Base-by-base conservation (phyloP, 2,888 invertebrate genomes). In the Acleris laterana region DNA sequence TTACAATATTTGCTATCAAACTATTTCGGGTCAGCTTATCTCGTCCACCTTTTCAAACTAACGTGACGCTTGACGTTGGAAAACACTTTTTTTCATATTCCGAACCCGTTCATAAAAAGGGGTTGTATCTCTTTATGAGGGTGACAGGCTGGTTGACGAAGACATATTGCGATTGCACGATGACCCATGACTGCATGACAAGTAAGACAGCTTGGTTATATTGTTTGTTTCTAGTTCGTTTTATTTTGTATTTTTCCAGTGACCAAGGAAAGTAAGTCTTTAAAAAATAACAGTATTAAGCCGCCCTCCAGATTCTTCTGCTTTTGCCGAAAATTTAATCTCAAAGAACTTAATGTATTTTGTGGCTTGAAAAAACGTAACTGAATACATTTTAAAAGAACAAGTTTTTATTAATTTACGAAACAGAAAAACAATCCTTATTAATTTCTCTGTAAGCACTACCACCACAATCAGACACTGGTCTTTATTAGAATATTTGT, bases 71-170 rank as follows among this genome's bases (percentile, higher is more conserved):
- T 55, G 48, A 46, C 42, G 60, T 61, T 19, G 50, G 51, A 20
- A 28, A 49, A 51, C 50, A 42, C 20, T 19, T 28, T 56, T 9
- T 16, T 50, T 75, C 76, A 74, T 70, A 68, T 69, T 65, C 68
- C 55, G 50, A 68, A 62, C 69, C 69, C 73, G 70, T 73, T 70
- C 58, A 71, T 73, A 68, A 74, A 38, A 78, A 79, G 80, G 78
- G 75, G 75, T 76, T 77, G 77, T 84, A 78, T 83, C 78, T 82
- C 78, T 84, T 77, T 82, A 84, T 78, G 79, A 77, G 80, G 76
- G 76, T 78, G 82, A 79, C 84, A 82, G 78, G 79, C 84, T 77
- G 60, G 68, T 72, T 80, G 84, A 84, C 78, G 80, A 84, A 79
- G 84, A 86, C 84, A 83, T 82, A 86, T 80, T 77, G 73, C 70